A percentile compares a stretch with the other conserved stretches of the same genome.
These are phyloP conservation scores for Bergia sp. DNA, from an alignment of 92 coral and sea anemone species.

Conservation along the genomic window DNA sequence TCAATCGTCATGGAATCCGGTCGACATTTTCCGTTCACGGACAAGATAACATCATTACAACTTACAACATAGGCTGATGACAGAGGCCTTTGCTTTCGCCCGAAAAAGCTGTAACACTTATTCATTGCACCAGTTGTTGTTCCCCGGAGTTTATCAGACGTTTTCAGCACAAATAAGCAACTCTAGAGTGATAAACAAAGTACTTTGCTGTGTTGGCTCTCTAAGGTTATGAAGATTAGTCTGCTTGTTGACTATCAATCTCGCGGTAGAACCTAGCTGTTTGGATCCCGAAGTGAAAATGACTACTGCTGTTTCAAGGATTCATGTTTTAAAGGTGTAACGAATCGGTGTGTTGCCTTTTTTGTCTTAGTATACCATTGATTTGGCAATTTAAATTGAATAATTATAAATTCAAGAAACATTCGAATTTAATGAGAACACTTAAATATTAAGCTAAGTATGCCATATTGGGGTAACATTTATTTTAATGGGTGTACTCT, in stretches of 20 bases:
- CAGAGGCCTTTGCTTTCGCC: conserved; percentile 28
- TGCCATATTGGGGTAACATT: not conserved
- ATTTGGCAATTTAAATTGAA: not conserved
- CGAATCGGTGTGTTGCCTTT: not conserved
- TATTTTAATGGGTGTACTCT: not conserved
- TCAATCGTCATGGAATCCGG: conserved; percentile 19
- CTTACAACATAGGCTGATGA: not conserved
- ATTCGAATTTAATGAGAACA: not conserved
- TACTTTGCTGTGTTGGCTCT: too few relatives aligned
- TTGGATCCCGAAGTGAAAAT: not conserved
- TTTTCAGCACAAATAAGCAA: too few relatives aligned
- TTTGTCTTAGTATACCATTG: not conserved
- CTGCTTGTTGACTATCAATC: not conserved
- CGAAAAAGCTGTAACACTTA: conserved; percentile 5
- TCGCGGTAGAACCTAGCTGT: not conserved
- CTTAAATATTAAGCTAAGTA: not conserved
- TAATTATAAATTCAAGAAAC: not conserved
- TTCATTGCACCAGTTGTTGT: not conserved
- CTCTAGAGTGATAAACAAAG: too few relatives aligned
- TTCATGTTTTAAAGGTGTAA: not conserved
- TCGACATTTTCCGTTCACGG: not conserved
- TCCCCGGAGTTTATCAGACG: not conserved
- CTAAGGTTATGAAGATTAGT: not conserved
- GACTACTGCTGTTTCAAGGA: too few relatives aligned
- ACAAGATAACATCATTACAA: not conserved